phyloP scores from a whole-genome alignment of 1,140 invertebrate genomes.

The Pseudomyrmex cubaensis region DNA sequence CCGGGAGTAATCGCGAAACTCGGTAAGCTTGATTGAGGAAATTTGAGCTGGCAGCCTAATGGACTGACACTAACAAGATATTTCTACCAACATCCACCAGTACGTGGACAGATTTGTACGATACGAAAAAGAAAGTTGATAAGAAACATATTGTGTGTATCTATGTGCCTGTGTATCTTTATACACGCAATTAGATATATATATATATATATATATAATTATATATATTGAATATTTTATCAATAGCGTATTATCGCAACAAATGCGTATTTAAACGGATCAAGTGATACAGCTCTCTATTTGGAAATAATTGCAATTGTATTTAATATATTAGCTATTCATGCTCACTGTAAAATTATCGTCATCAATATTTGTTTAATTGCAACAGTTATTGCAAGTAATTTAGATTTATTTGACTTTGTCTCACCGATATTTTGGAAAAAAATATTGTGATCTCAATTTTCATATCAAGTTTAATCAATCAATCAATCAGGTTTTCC shows the following conservation, averaged over 20 bases:
- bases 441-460: background rate
- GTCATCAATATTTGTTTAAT: background rate
- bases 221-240: background rate
- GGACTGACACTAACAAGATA: constrained; percentile 45
- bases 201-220: background rate
- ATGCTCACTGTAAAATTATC: background rate
- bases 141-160: too few relatives aligned
- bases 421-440: background rate
- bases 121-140: background rate
- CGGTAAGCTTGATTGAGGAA: constrained; percentile 28
- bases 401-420: background rate
- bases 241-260: background rate
- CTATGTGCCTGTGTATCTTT: too few relatives aligned
- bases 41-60: constrained; percentile 39
- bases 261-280: background rate
- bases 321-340: background rate
- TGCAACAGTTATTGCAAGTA: background rate
- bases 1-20: constrained; percentile 8
- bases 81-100: constrained; percentile 21
- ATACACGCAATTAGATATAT: background rate
- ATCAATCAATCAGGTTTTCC: background rate
- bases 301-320: constrained; percentile 14
- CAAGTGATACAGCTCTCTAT: background rate
- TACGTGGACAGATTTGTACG: background rate
- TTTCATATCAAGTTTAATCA: background rate